Evolutionary conservation across 2,797 vertebrate species (phyloP).

Genomic region (Channa striata): DNA sequence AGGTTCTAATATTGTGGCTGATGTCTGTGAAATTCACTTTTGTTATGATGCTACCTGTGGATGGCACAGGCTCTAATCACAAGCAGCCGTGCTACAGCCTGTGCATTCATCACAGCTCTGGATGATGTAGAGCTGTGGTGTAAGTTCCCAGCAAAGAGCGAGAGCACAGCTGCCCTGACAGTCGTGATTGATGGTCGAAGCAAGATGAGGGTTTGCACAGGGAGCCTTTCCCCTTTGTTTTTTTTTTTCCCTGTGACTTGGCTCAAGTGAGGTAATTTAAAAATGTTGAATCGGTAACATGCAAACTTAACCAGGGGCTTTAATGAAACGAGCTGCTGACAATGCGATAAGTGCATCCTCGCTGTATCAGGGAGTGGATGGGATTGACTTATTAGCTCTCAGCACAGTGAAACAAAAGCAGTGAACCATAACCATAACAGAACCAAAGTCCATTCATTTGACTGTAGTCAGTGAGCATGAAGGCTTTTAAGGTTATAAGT

Average conservation of each 20-base stretch:
- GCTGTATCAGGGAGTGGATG: slow-evolving; percentile 55
- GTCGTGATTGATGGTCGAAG: slow-evolving; percentile 77
- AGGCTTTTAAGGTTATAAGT: slow-evolving; percentile 73
- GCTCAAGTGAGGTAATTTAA: slow-evolving; percentile 67
- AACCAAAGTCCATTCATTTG: slow-evolving; percentile 68
- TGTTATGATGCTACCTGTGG: slow-evolving; percentile 35
- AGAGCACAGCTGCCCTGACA: slow-evolving; percentile 74
- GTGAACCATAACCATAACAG: slow-evolving; percentile 55
- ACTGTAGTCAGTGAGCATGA: slow-evolving; percentile 61
- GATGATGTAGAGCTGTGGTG: slow-evolving; percentile 67
- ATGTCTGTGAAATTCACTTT: slow-evolving; percentile 1
- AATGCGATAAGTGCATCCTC: slow-evolving; percentile 73
- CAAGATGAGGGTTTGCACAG: slow-evolving; percentile 49
- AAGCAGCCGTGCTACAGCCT: slow-evolving; percentile 41
- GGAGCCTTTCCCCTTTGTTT: slow-evolving; percentile 60
- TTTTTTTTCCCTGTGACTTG: slow-evolving; percentile 53
- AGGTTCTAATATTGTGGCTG: too few species aligned
- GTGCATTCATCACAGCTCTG: slow-evolving; percentile 67
- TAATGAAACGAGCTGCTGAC: slow-evolving; percentile 77
- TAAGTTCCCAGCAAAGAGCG: slow-evolving; percentile 60
- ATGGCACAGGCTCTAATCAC: slow-evolving; percentile 53
- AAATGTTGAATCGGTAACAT: slow-evolving; percentile 76
- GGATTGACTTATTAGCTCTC: slow-evolving; percentile 74
- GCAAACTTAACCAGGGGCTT: slow-evolving; percentile 68
- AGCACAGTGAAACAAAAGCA: slow-evolving; percentile 61